Conservation (phyloP, 2,888 invertebrate species). For the Archips xylosteana region DNA sequence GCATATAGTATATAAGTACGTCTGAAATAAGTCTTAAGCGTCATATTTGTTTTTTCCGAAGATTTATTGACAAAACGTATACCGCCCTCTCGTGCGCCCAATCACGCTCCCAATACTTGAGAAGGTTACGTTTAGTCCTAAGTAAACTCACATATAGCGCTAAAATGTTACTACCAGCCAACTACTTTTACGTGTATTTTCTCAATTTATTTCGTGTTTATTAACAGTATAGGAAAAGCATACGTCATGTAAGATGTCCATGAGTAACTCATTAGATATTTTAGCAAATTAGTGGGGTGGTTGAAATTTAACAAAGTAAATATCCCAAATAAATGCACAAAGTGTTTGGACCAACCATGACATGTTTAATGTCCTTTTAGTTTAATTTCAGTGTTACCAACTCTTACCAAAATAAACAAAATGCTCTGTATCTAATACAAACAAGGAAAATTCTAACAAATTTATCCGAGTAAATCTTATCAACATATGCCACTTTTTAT, state of each 20-base stretch:
- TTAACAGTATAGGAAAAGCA: too few species aligned
- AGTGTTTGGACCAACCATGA: too few species aligned
- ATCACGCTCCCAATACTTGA: slow-evolving; percentile 70
- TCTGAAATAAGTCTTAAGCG: slow-evolving; percentile 44
- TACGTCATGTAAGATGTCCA: background rate
- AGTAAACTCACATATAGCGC: slow-evolving; percentile 67
- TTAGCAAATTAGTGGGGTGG: too few species aligned
- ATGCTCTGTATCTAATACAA: background rate
- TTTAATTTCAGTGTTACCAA: background rate
- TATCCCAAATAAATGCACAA: too few species aligned
- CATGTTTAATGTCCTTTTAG: too few species aligned
- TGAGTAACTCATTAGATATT: background rate
- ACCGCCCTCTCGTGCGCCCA: slow-evolving; percentile 66
- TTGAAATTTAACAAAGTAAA: too few species aligned
- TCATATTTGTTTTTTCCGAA: slow-evolving; percentile 66
- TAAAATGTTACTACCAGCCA: slow-evolving; percentile 56
- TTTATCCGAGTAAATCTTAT: slow-evolving; percentile 17
- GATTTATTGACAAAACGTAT: slow-evolving; percentile 78
- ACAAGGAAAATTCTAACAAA: background rate
- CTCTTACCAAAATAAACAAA: background rate
- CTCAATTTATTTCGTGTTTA: background rate
- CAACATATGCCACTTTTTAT: slow-evolving; percentile 5
- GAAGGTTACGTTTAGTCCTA: slow-evolving; percentile 68
- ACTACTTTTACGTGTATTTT: slow-evolving; percentile 44
- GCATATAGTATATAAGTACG: background rate